Evolutionary conservation across 2,113 vertebrate genomes (phyloP).

Genomic region (Mobula hypostoma): DNA sequence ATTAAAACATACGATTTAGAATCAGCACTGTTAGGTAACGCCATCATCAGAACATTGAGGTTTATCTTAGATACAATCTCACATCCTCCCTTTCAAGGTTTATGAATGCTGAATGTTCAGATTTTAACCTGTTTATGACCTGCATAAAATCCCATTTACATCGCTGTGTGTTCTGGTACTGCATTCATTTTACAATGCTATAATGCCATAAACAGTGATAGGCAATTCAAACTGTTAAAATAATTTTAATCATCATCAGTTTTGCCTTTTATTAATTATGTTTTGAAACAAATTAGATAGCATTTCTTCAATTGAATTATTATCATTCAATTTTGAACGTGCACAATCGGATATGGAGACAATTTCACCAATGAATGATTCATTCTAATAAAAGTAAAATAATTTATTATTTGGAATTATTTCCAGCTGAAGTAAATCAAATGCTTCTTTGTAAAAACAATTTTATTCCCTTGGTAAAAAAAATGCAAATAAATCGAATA

Average conservation of each 20-base stretch:
- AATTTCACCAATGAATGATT: background rate
- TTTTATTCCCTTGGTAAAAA: background rate
- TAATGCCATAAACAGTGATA: background rate
- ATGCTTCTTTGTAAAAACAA: background rate
- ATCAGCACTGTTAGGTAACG: background rate
- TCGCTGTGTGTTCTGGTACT: background rate
- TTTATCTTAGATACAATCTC: background rate
- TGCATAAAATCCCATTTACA: background rate
- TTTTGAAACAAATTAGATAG: slow-evolving; percentile 14
- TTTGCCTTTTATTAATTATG: slow-evolving; percentile 5
- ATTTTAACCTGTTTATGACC: background rate
- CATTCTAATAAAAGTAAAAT: slow-evolving; percentile 1
- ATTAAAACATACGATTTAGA: background rate
- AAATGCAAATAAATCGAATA: background rate
- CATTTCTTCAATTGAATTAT: slow-evolving; percentile 1
- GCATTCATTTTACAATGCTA: slow-evolving; percentile 21
- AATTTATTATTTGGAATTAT: background rate
- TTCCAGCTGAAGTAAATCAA: background rate
- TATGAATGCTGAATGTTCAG: background rate
- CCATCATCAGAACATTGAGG: background rate
- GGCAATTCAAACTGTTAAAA: background rate
- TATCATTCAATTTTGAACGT: background rate
- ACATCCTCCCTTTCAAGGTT: background rate
- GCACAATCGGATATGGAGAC: background rate
- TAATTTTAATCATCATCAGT: background rate